Evolutionary conservation across 53 echinoderm and acorn worm species (phyloP).

Genomic region (Antedon mediterranea): DNA sequence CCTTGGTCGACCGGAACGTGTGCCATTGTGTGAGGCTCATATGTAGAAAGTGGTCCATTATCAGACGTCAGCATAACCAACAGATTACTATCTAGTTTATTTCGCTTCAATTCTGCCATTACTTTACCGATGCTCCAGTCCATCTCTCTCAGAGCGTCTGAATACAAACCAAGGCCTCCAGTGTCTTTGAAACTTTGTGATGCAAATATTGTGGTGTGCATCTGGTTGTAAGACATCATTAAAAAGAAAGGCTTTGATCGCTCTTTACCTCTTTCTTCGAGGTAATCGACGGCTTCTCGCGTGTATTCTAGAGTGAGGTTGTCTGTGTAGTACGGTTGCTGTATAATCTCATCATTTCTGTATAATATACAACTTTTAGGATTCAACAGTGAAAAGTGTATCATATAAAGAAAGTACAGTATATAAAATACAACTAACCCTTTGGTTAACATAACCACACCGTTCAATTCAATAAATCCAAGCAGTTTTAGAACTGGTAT

Average conservation of each 20-base stretch:
- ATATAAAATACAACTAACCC: background rate
- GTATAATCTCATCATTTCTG: constrained; percentile 1
- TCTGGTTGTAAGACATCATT: background rate
- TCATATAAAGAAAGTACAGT: background rate
- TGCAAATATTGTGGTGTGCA: background rate
- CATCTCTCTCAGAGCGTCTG: background rate
- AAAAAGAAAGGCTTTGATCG: background rate
- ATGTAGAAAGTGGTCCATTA: background rate
- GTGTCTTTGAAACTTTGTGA: background rate
- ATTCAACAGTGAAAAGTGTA: background rate
- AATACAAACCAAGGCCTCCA: background rate
- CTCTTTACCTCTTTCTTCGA: background rate
- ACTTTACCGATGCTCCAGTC: constrained; percentile 6
- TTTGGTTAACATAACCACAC: background rate
- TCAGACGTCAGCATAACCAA: background rate
- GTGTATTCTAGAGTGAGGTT: background rate
- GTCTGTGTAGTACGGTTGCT: background rate
- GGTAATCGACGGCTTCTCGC: background rate
- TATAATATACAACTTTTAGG: background rate
- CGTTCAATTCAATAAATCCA: background rate
- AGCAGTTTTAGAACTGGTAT: background rate
- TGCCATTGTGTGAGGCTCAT: background rate
- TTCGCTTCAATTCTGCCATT: background rate
- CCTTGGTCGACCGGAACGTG: background rate
- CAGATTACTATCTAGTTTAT: background rate